Percentiles rank a stretch among this genome's conserved stretches.
Conservation (phyloP, 2,113 vertebrate species). For the Budorcas taxicolor region DNA sequence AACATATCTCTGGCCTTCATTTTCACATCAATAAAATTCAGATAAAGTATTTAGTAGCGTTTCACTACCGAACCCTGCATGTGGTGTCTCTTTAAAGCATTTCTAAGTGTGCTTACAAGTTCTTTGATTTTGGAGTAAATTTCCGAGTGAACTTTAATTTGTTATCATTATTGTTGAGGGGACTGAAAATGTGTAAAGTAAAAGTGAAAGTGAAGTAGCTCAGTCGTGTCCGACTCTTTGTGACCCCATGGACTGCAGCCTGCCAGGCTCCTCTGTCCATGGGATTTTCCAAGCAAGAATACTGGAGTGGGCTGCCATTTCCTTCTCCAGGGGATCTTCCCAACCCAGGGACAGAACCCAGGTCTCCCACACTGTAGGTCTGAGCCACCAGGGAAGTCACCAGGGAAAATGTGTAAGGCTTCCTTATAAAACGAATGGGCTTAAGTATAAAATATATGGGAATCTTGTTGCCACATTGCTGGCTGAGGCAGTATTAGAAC, state of each 20-base stretch:
- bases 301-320: too few relatives aligned
- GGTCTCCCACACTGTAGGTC: too few relatives aligned
- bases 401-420: not conserved
- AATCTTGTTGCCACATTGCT: not conserved
- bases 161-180: not conserved
- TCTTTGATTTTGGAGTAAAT: slow-evolving; percentile 33
- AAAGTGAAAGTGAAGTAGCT: too few relatives aligned
- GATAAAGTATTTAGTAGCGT: slow-evolving; percentile 25
- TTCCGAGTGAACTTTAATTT: not conserved
- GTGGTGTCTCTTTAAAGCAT: not conserved
- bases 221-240: too few relatives aligned
- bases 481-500: not conserved
- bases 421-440: not conserved
- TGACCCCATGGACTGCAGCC: too few relatives aligned
- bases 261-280: too few relatives aligned
- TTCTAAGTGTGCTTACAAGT: not conserved
- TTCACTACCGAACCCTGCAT: not conserved
- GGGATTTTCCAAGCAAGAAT: too few relatives aligned
- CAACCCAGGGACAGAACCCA: too few relatives aligned
- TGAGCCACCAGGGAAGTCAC: too few relatives aligned
- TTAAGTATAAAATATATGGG: not conserved
- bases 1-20: slow-evolving; percentile 36
- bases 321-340: too few relatives aligned
- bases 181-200: not conserved
- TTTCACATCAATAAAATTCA: slow-evolving; percentile 56